Evolutionary conservation across 2,113 vertebrate genomes (phyloP).

Genomic region (Saguinus imperator): DNA sequence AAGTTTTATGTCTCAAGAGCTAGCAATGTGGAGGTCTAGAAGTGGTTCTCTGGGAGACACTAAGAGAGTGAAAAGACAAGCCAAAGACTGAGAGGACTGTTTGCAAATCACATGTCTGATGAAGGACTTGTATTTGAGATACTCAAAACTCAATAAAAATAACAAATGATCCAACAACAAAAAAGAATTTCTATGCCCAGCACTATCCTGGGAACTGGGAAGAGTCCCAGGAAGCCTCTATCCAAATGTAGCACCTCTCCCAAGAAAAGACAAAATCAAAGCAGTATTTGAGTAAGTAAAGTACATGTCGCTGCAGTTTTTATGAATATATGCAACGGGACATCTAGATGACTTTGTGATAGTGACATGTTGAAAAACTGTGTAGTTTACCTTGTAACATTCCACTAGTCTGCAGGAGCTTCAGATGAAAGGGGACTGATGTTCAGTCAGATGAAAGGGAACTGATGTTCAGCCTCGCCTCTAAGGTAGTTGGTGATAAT

Average conservation of each 20-base stretch:
- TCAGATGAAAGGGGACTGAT: not conserved
- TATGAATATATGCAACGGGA: not conserved
- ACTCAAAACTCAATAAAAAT: not conserved
- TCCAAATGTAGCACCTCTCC: not conserved
- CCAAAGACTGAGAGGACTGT: not conserved
- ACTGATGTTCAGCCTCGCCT: not conserved
- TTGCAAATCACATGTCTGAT: not conserved
- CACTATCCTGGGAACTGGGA: not conserved
- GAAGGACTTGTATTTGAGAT: not conserved
- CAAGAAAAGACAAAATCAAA: not conserved
- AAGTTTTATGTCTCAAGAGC: slow-evolving; percentile 4
- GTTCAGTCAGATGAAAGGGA: too few species aligned
- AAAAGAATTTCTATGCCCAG: not conserved
- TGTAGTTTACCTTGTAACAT: not conserved
- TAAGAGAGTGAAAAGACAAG: not conserved
- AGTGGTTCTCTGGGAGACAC: not conserved
- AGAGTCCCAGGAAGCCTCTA: not conserved
- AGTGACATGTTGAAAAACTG: not conserved
- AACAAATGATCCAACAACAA: not conserved
- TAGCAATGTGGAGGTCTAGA: not conserved
- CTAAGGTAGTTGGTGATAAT: not conserved
- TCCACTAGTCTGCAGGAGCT: not conserved
- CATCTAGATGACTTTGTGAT: not conserved
- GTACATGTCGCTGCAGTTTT: not conserved
- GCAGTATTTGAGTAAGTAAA: not conserved